A percentile compares a stretch with the other conserved stretches of the same genome.
These are phyloP conservation scores for Luscinia megarhynchos DNA, from an alignment of 2,797 vertebrate species.

Conservation along the genomic window DNA sequence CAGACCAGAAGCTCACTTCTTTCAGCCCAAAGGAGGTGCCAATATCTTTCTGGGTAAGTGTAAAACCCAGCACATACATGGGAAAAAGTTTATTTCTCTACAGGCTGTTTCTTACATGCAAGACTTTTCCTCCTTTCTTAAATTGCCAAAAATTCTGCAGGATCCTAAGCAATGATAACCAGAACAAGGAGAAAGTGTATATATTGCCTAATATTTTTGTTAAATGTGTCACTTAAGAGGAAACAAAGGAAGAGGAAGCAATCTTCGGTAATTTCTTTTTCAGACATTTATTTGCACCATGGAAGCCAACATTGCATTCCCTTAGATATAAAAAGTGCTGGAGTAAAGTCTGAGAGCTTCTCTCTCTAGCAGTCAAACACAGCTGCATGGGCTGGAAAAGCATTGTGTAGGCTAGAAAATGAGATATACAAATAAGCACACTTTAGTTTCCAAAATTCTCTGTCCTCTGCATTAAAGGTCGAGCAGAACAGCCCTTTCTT, in stretches of 20 bases:
- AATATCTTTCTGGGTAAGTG: background rate
- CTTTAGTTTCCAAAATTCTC: slow-evolving; percentile 43
- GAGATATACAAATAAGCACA: slow-evolving; percentile 19
- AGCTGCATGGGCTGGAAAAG: slow-evolving; percentile 24
- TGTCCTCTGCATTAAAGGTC: slow-evolving; percentile 53
- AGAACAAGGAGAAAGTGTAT: background rate
- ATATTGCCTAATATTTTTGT: background rate
- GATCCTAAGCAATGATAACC: background rate
- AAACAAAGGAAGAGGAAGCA: background rate
- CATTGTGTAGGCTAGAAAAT: background rate
- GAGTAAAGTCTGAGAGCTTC: background rate
- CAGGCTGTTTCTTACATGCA: background rate
- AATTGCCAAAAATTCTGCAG: background rate
- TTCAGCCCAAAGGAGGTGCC: background rate
- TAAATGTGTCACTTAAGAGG: background rate
- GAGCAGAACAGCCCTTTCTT: slow-evolving; percentile 55
- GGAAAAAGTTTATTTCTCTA: background rate
- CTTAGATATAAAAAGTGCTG: background rate
- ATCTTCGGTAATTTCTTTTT: background rate
- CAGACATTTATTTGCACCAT: background rate
- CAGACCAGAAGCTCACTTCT: background rate
- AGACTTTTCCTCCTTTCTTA: background rate
- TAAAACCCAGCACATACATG: background rate
- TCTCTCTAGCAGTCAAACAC: background rate
- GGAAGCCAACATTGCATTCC: background rate